A percentile compares a stretch with the other conserved stretches of the same genome.
Evolutionary conservation across 2,797 vertebrate genomes (phyloP).

Genomic region (Ceyx erithaca): DNA sequence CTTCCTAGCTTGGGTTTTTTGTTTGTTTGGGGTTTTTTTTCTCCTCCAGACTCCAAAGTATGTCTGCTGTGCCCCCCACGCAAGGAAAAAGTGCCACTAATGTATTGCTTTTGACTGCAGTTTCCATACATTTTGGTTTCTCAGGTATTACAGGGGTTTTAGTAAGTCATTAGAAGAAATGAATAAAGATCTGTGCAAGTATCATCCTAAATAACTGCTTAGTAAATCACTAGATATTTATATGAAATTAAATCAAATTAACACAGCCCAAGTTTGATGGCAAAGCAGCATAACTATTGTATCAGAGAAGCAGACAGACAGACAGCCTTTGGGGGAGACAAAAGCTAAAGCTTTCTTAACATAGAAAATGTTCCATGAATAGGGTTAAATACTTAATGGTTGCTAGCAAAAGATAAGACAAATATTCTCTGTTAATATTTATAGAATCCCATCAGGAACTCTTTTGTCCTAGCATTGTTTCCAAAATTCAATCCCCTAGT

Average conservation of each 20-base stretch:
- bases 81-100: not conserved
- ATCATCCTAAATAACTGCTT: not conserved
- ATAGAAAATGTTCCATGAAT: conserved; percentile 50
- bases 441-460: conserved; percentile 67
- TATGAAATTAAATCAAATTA: conserved; percentile 19
- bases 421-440: conserved; percentile 75
- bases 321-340: conserved; percentile 41
- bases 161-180: conserved; percentile 28
- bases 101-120: not conserved
- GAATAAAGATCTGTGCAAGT: not conserved
- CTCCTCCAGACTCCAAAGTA: not conserved
- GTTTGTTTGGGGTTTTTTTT: not conserved
- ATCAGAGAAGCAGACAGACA: conserved; percentile 29
- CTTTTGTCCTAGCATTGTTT: conserved; percentile 64
- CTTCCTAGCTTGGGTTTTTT: not conserved
- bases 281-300: not conserved
- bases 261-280: conserved; percentile 1
- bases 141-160: not conserved
- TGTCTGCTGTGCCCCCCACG: not conserved
- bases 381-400: conserved; percentile 68
- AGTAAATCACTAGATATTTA: not conserved
- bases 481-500: conserved; percentile 64
- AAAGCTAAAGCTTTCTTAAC: conserved; percentile 65
- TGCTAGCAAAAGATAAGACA: conserved; percentile 73
- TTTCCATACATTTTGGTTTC: not conserved